Conservation (phyloP, 2,797 vertebrate genomes). For the Cygnus olor region DNA sequence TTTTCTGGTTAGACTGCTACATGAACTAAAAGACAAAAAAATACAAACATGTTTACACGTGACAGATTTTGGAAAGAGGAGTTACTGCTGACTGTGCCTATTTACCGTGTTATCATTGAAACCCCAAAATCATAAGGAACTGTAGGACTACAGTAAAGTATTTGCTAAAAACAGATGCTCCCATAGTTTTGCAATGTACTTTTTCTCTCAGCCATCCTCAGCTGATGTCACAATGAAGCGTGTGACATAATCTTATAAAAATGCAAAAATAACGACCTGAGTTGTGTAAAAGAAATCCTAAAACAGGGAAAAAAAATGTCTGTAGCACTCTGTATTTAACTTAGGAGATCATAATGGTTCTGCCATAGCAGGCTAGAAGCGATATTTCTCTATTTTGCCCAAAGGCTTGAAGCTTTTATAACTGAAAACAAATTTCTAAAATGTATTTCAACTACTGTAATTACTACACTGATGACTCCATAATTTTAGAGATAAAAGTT, state of each 20-base stretch:
- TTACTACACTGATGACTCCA: neutral
- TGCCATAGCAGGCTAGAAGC: neutral
- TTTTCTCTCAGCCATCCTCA: neutral
- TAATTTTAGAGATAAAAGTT: neutral
- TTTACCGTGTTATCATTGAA: neutral
- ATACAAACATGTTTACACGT: neutral
- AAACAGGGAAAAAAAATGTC: neutral
- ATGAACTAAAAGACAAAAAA: neutral
- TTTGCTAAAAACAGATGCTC: neutral
- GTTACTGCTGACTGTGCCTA: neutral
- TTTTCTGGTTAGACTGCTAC: neutral
- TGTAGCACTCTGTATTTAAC: neutral
- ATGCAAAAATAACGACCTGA: neutral
- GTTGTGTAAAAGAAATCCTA: neutral
- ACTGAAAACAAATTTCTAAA: constrained; percentile 11
- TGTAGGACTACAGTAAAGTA: neutral
- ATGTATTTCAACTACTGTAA: neutral
- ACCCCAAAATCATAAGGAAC: neutral
- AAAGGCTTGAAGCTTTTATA: neutral
- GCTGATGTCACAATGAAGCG: neutral
- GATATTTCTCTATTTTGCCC: neutral
- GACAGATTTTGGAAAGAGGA: neutral
- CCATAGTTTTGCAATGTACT: neutral
- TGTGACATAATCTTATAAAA: neutral
- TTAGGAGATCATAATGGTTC: neutral